Conservation (phyloP, 2,888 invertebrate species). For the Phlogophora meticulosa region DNA sequence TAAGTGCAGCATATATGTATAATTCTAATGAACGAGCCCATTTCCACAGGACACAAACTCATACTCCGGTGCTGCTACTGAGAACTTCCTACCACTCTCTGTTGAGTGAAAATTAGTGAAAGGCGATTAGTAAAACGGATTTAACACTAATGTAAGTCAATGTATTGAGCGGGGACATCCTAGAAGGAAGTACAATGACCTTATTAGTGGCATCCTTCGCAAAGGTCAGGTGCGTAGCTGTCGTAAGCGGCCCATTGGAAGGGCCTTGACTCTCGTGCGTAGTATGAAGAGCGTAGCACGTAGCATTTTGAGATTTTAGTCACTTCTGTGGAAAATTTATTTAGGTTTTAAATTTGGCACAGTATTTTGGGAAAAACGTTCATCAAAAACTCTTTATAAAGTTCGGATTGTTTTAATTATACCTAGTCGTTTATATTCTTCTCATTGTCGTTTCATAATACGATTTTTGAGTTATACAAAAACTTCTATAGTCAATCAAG, state of each 20-base stretch:
- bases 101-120: conserved; percentile 44
- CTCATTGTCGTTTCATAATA: no score
- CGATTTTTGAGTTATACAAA: no score
- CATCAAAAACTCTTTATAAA: not conserved
- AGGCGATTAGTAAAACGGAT: conserved; percentile 60
- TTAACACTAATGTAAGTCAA: conserved; percentile 37
- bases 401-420: not conserved
- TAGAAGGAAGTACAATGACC: conserved; percentile 53
- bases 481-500: no score
- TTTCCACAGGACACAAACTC: not conserved
- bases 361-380: not conserved
- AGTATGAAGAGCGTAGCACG: conserved; percentile 6
- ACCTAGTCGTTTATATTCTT: not conserved
- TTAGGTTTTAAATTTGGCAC: not conserved
- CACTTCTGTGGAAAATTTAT: not conserved
- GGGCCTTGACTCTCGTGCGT: conserved; percentile 29
- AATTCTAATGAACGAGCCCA: not conserved
- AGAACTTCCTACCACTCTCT: conserved; percentile 13
- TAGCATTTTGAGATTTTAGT: conserved; percentile 6
- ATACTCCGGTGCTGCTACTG: not conserved
- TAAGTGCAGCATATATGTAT: no score
- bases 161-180: conserved; percentile 27
- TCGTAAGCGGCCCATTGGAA: conserved; percentile 15
- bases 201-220: conserved; percentile 42
- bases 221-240: conserved; percentile 45